Base-by-base conservation (phyloP, 2,888 invertebrate species). In the Tanypteryx hageni region DNA sequence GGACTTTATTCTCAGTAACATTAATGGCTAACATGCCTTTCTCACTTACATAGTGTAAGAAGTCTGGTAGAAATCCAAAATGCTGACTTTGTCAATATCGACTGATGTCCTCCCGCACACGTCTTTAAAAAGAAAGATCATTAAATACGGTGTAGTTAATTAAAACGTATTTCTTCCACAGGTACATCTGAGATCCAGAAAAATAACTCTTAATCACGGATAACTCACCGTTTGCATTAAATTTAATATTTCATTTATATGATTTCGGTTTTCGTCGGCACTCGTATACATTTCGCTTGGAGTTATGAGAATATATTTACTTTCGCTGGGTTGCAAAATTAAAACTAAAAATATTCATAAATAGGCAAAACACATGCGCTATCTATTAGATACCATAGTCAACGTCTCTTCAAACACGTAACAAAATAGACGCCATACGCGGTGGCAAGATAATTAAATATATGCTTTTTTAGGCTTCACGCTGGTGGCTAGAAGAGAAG, bases 171-270 rank as follows among this genome's bases (percentile, higher is more conserved):
- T 57, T 44, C 44, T 44, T 76, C 76, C 76, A 76, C 22, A 11
- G 5, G 44, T 44, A 44, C 44, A 44, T 5, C 44, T 5, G 44
- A 5, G 44, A 76, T 11, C 27, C 2, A 22, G 5, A 58, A 22
- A 22, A 11, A 22, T 58, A 59, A 31, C 22, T 27, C 59, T 4
- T 31, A 0, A 59, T 27, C 14, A 16, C 59, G 0, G 27, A 31
- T 27, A 83, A 89, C 89, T 68, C n/a, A 89, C 89, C 11, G 89
- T 64, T 89, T 68, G 68, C 89, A 89, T 89, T 44, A 89, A 44
- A 44, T 64, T 89, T 11, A 89, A n/a, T 1, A 89, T 44, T 27
- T 89, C 89, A 44, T 68, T 89, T 0, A 89, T 16, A 13, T 89
- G 61, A 89, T 89, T 89, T 44, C 61, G 44, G n/a, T 44, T 64